Evolutionary conservation across 1,140 invertebrate genomes (phyloP).

Genomic region (Antheraea mylitta): DNA sequence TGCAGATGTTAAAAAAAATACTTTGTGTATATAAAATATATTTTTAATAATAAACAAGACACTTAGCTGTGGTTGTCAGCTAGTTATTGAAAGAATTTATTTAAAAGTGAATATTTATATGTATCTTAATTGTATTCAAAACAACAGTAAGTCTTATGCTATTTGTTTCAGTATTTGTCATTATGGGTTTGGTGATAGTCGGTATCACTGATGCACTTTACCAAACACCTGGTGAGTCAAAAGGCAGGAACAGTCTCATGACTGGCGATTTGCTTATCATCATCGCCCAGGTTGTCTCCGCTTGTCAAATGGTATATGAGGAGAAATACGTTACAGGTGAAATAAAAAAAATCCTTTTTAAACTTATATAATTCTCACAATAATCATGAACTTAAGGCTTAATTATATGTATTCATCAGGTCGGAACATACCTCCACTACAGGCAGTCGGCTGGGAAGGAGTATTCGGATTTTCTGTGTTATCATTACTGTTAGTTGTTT

Average conservation of each 20-base stretch:
- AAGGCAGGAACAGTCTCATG: slow-evolving; percentile 87
- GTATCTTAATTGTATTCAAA: too few relatives aligned
- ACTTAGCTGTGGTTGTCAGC: too few relatives aligned
- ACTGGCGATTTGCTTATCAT: slow-evolving; percentile 96
- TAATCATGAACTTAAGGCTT: too few relatives aligned
- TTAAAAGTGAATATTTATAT: too few relatives aligned
- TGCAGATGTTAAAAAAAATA: too few relatives aligned
- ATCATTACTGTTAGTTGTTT: slow-evolving; percentile 86
- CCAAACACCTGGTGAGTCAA: slow-evolving; percentile 54
- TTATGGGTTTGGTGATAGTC: slow-evolving; percentile 89
- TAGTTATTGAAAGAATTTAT: too few relatives aligned
- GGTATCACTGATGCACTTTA: slow-evolving; percentile 88
- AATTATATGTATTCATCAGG: slow-evolving; percentile 41
- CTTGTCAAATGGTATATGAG: slow-evolving; percentile 96
- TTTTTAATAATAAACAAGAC: too few relatives aligned
- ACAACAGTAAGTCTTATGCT: too few relatives aligned
- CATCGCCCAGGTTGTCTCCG: slow-evolving; percentile 93
- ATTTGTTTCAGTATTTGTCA: slow-evolving; percentile 80
- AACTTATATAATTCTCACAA: too few relatives aligned
- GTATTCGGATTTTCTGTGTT: slow-evolving; percentile 92
- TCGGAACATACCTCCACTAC: slow-evolving; percentile 88
- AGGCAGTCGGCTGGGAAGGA: slow-evolving; percentile 96
- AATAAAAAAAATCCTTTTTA: too few relatives aligned
- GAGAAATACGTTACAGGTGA: slow-evolving; percentile 90
- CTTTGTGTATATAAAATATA: too few relatives aligned